These are phyloP conservation scores for Bufotes viridis DNA, from an alignment of 2,797 vertebrate genomes.

Conservation along the genomic window DNA sequence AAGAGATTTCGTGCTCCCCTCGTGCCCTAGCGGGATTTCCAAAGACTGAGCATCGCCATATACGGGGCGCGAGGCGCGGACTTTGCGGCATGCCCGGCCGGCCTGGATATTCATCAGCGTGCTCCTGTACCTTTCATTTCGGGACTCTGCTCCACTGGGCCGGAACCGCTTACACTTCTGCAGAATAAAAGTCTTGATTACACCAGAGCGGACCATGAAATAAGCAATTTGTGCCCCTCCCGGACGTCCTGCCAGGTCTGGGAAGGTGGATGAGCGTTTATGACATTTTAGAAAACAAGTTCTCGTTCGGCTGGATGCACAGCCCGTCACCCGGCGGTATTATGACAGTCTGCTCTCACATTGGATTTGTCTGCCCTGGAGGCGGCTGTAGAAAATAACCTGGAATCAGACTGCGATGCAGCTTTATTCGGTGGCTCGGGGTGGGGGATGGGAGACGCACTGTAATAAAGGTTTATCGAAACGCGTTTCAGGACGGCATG, in stretches of 20 bases:
- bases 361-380: neutral
- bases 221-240: constrained; percentile 47
- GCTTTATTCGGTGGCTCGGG: neutral
- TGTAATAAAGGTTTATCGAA: neutral
- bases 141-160: constrained; percentile 29
- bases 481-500: neutral
- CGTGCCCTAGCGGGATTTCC: neutral
- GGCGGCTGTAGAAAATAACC: neutral
- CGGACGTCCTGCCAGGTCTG: constrained; percentile 31
- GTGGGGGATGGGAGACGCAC: neutral
- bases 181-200: constrained; percentile 45
- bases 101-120: constrained; percentile 16
- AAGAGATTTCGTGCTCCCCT: constrained; percentile 10
- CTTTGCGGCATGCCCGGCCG: neutral
- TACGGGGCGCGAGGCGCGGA: neutral
- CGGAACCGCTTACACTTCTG: constrained; percentile 41
- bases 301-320: constrained; percentile 32
- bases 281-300: constrained; percentile 45
- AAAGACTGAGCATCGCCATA: constrained; percentile 25
- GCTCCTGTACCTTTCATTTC: neutral
- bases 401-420: neutral
- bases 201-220: constrained; percentile 43
- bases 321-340: neutral
- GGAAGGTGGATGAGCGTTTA: constrained; percentile 26
- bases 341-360: constrained; percentile 1